Evolutionary conservation across 2,797 vertebrate species (phyloP).

Genomic region (Pseudochromis fuscus): DNA sequence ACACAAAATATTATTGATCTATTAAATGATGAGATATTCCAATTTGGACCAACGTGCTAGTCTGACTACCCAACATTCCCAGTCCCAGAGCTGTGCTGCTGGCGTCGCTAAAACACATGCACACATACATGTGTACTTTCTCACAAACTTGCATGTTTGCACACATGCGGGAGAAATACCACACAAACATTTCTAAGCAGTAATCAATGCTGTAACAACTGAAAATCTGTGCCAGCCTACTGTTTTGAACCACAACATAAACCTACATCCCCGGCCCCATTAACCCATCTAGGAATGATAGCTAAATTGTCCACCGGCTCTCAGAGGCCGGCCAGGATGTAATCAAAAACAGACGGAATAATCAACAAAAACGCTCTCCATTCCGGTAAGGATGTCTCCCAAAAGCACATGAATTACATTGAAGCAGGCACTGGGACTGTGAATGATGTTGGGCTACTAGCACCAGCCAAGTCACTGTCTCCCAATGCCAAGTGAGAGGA

Average conservation of each 20-base stretch:
- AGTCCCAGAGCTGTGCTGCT: neutral
- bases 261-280: slow-evolving; percentile 63
- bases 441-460: slow-evolving; percentile 79
- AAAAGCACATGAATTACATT: slow-evolving; percentile 81
- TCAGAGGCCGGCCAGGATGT: slow-evolving; percentile 72
- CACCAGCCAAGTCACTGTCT: slow-evolving; percentile 80
- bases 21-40: neutral
- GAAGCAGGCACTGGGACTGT: slow-evolving; percentile 77
- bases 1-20: neutral
- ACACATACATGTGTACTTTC: slow-evolving; percentile 11
- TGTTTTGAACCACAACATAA: slow-evolving; percentile 67
- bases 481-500: slow-evolving; percentile 78
- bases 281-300: slow-evolving; percentile 75
- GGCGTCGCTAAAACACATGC: neutral
- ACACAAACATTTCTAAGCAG: slow-evolving; percentile 34
- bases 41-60: neutral
- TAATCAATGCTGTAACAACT: slow-evolving; percentile 57
- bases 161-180: slow-evolving; percentile 20
- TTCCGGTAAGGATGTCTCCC: slow-evolving; percentile 83
- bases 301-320: slow-evolving; percentile 70
- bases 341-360: slow-evolving; percentile 84
- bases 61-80: neutral
- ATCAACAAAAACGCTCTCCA: slow-evolving; percentile 81
- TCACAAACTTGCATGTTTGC: slow-evolving; percentile 8
- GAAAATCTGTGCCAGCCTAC: slow-evolving; percentile 60